phyloP scores from a whole-genome alignment of 2,888 invertebrate genomes.

The Laothoe populi region DNA sequence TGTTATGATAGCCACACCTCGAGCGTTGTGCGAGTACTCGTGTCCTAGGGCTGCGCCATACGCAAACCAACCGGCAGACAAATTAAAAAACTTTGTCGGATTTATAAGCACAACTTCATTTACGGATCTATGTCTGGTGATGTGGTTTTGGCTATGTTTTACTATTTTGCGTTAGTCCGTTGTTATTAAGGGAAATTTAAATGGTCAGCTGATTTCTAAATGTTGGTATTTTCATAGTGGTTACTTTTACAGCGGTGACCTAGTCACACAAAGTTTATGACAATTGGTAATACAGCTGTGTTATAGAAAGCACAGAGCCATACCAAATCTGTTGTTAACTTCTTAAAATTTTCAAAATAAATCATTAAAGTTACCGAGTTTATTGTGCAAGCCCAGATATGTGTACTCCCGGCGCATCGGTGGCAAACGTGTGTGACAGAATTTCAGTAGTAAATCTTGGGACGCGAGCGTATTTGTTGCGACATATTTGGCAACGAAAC shows the following conservation, averaged over 20 bases:
- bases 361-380: conserved; percentile 47
- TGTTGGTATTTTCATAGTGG: not conserved
- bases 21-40: conserved; percentile 19
- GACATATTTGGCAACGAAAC: conserved; percentile 79
- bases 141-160: conserved; percentile 31
- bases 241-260: not conserved
- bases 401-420: conserved; percentile 28
- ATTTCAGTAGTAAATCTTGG: conserved; percentile 68
- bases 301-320: conserved; percentile 35
- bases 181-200: not conserved
- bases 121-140: conserved; percentile 35
- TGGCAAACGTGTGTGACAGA: conserved; percentile 59
- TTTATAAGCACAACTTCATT: conserved; percentile 39
- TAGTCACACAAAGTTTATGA: conserved; percentile 14
- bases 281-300: conserved; percentile 30
- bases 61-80: conserved; percentile 33
- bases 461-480: conserved; percentile 61
- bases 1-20: conserved; percentile 59
- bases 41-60: conserved; percentile 9
- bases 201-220: no score
- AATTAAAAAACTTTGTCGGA: conserved; percentile 48
- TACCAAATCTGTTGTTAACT: conserved; percentile 45
- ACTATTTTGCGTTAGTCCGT: not conserved
- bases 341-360: conserved; percentile 57
- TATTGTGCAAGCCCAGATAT: conserved; percentile 28